Percentiles rank a stretch among this genome's conserved stretches.
These are phyloP conservation scores for Dipodomys spectabilis DNA, from an alignment of 2,113 vertebrate genomes.

Conservation along the genomic window DNA sequence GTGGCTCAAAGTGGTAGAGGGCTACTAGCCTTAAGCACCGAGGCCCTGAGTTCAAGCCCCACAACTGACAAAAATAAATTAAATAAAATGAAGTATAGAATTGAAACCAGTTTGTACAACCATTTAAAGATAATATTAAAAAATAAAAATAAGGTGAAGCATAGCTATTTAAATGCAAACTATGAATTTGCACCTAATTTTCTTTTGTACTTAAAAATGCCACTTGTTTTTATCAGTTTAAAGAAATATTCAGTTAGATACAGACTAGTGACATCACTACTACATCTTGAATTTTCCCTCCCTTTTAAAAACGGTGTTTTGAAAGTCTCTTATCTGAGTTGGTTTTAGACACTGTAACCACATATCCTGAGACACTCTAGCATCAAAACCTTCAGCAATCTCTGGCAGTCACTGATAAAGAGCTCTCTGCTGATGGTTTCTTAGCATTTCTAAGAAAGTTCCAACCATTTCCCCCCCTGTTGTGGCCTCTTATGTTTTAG, in stretches of 20 bases:
- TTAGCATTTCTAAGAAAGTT: neutral
- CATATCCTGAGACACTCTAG: neutral
- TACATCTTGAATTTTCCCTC: conserved; percentile 23
- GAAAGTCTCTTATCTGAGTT: neutral
- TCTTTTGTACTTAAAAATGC: conserved; percentile 7
- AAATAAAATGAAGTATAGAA: no score
- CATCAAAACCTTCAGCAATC: neutral
- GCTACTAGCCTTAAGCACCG: no score
- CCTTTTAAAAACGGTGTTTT: neutral
- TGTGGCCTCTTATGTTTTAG: neutral
- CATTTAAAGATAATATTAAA: no score
- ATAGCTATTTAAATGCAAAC: no score
- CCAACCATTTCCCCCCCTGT: neutral
- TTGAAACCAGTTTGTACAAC: no score
- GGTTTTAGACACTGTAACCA: neutral
- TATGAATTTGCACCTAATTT: no score
- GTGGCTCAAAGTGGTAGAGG: no score
- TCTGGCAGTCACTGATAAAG: neutral
- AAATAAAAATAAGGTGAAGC: no score
- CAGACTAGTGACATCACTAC: neutral
- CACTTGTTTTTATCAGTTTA: neutral
- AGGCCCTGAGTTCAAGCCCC: no score
- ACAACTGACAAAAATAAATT: no score
- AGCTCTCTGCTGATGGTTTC: neutral
- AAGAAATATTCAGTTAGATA: neutral